Conservation (phyloP, 2,113 vertebrate genomes). For the Pseudorhombus dupliciocellatus region DNA sequence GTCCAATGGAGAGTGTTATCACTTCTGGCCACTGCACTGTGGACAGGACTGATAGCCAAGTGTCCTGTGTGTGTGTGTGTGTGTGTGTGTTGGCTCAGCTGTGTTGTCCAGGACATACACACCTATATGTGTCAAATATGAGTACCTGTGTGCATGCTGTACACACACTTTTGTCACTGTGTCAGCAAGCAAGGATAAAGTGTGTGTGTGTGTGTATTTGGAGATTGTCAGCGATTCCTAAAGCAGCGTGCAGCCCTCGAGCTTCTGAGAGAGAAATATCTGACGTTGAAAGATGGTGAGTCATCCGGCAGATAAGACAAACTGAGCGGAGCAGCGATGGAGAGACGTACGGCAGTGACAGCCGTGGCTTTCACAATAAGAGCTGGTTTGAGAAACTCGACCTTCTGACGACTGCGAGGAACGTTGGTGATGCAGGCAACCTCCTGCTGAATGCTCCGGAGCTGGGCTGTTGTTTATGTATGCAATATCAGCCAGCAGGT, state of each 20-base stretch:
- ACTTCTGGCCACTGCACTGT: constrained; percentile 56
- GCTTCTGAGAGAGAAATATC: constrained; percentile 56
- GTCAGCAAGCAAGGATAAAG: constrained; percentile 26
- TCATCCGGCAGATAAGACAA: constrained; percentile 65
- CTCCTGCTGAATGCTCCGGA: neutral
- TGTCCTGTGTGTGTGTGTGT: constrained; percentile 11
- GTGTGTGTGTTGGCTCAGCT: constrained; percentile 61
- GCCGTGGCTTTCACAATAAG: constrained; percentile 28
- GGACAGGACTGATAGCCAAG: constrained; percentile 68
- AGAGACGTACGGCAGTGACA: constrained; percentile 18
- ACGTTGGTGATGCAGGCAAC: constrained; percentile 21
- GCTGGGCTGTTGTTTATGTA: neutral
- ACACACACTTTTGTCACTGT: constrained; percentile 24
- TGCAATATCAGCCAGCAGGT: neutral
- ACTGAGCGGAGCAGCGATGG: neutral
- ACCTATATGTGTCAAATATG: constrained; percentile 34
- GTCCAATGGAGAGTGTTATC: constrained; percentile 66
- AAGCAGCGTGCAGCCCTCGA: constrained; percentile 48
- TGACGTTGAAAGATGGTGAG: constrained; percentile 69
- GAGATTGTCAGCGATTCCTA: constrained; percentile 58
- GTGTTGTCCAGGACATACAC: constrained; percentile 50
- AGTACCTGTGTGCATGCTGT: constrained; percentile 29
- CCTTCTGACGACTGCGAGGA: neutral
- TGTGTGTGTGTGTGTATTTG: constrained; percentile 25
- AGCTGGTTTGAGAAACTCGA: constrained; percentile 15